These are phyloP conservation scores for Drepanosiphum platanoidis DNA, from an alignment of 2,888 invertebrate species.

Conservation along the genomic window DNA sequence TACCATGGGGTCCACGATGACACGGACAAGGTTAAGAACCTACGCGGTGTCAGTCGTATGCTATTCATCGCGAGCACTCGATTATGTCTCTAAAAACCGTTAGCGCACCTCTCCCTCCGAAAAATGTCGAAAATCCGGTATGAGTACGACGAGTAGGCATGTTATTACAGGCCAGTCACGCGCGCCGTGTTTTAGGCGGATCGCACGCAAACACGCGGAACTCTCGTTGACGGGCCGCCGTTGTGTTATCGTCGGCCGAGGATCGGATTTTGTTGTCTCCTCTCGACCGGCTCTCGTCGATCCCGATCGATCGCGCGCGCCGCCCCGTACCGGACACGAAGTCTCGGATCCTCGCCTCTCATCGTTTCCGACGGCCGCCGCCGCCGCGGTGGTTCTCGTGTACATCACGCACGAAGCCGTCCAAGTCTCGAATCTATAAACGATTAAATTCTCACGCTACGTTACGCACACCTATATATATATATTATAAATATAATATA, in stretches of 20 bases:
- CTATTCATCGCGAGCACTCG: no score
- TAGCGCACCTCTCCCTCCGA: no score
- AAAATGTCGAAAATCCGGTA: no score
- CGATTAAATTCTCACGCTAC: slow-evolving; percentile 46
- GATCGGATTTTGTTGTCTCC: background rate
- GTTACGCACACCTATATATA: background rate
- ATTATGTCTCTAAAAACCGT: no score
- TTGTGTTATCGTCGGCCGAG: background rate
- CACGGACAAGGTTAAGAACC: no score
- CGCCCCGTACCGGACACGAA: background rate
- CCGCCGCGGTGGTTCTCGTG: background rate
- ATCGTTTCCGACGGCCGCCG: no score
- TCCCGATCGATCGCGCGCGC: background rate
- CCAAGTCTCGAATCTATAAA: slow-evolving; percentile 7
- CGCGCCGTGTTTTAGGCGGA: background rate
- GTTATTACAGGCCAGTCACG: no score
- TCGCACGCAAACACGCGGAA: background rate
- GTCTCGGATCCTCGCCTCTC: no score
- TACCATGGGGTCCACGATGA: no score
- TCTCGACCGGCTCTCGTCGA: background rate
- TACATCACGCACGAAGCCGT: slow-evolving; percentile 22
- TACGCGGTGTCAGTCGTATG: no score
- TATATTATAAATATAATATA: no score
- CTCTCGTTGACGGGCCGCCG: background rate
- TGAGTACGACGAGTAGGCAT: no score